Evolutionary conservation across 2,797 vertebrate genomes (phyloP).

Genomic region (Arnoldichthys spilopterus): DNA sequence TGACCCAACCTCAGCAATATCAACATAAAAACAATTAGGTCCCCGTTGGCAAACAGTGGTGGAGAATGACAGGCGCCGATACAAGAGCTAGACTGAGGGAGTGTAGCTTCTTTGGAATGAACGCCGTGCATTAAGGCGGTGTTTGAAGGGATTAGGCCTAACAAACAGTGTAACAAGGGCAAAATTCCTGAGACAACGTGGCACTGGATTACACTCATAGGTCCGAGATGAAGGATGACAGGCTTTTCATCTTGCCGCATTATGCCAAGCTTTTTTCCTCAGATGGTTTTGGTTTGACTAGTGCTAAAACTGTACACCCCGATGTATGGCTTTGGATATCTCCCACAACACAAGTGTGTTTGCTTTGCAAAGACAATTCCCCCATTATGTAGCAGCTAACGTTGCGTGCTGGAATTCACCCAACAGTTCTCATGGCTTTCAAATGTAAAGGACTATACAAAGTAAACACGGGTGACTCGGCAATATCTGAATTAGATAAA

Average conservation of each 20-base stretch:
- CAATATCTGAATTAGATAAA: background rate
- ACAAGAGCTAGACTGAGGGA: conserved; percentile 28
- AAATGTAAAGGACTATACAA: background rate
- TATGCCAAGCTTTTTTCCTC: conserved; percentile 10
- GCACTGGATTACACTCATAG: conserved; percentile 17
- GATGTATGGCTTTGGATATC: background rate
- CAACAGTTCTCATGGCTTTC: background rate
- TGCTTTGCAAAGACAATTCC: background rate
- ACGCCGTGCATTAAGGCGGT: conserved; percentile 18
- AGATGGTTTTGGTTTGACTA: background rate
- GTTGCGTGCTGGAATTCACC: conserved; percentile 8
- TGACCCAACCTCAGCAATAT: conserved; percentile 47
- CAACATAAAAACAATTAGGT: conserved; percentile 27
- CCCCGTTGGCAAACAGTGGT: conserved; percentile 29
- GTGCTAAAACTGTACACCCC: conserved; percentile 14
- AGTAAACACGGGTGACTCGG: conserved; percentile 27
- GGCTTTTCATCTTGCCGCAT: background rate
- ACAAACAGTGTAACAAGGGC: conserved; percentile 46
- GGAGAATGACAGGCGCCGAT: background rate
- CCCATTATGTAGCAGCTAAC: background rate
- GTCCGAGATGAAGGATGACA: conserved; percentile 8
- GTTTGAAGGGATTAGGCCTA: conserved; percentile 1
- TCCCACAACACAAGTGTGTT: background rate
- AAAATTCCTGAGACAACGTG: conserved; percentile 36
- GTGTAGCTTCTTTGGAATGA: conserved; percentile 15